A percentile compares a stretch with the other conserved stretches of the same genome.
Evolutionary conservation across 2,113 vertebrate species (phyloP).

Genomic region (Stegostoma tigrinum): DNA sequence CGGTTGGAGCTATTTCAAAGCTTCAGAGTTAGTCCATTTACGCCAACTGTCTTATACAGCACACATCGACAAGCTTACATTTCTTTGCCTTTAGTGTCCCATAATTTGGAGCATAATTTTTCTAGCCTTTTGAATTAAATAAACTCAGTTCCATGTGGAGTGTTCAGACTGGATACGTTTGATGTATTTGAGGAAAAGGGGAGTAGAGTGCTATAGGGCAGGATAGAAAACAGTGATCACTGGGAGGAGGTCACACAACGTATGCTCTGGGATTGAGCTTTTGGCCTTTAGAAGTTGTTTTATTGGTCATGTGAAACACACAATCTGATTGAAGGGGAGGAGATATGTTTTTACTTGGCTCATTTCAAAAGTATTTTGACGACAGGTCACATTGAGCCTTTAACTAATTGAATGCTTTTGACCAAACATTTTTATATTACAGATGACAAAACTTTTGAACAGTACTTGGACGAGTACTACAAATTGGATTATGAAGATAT

Average conservation of each 20-base stretch:
- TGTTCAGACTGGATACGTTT: not conserved
- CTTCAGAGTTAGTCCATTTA: too few relatives aligned
- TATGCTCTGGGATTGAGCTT: too few relatives aligned
- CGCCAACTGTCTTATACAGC: too few relatives aligned
- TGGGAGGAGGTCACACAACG: not conserved
- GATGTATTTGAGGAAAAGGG: not conserved
- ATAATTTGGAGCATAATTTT: not conserved
- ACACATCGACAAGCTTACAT: not conserved
- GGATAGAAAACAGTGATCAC: not conserved
- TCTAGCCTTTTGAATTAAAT: not conserved
- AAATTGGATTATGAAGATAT: constrained; percentile 79
- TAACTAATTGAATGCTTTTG: not conserved
- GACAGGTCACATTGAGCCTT: not conserved
- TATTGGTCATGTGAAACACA: not conserved
- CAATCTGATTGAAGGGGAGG: not conserved
- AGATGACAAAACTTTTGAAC: constrained; percentile 73
- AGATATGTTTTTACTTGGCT: not conserved
- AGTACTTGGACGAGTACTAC: constrained; percentile 82
- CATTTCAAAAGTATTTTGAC: not conserved
- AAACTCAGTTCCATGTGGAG: not conserved
- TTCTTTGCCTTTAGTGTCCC: not conserved
- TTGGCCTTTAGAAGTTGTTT: not conserved
- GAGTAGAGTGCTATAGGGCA: not conserved
- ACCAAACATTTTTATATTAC: not conserved
- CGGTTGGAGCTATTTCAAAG: too few relatives aligned